Evolutionary conservation across 2,113 vertebrate species (phyloP), one percentile per base, ranked within the genome.

Genomic region (Macaca nemestrina): DNA sequence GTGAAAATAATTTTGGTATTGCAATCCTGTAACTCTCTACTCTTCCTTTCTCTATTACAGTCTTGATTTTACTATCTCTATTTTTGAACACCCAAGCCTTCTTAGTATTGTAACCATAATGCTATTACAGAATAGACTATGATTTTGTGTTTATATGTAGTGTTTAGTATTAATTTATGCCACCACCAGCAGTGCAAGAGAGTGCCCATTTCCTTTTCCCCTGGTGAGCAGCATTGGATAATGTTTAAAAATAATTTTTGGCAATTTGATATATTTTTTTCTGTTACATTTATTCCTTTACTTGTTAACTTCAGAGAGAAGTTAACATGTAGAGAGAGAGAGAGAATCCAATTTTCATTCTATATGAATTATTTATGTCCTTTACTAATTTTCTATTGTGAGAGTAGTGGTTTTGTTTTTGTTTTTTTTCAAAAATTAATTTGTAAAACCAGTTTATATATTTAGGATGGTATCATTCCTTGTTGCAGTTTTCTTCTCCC

Each of bases 81-180:
- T 50, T 94, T 98, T 68, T 97, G 64, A 94, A 85, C 93, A 52
- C 45, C 59, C 25, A 22, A 84, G 68, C 14, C 82, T 97, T 92
- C 82, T 87, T 95, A 84, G 76, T 90, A 43, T 38, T 55, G 3
- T 73, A 82, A 45, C 73, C 23, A 40, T 80, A 67, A 43, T 95
- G 30, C 57, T 91, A 73, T 55, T 70, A 70, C 25, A 68, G 23
- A 59, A 35, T 87, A 93, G 67, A 78, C 67, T 89, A 5, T 94
- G 85, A 40, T 70, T 90, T 95, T 95, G 32, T 88, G 30, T 96
- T 96, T 90, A 12, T 55, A 23, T 50, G 6, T 82, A n/a, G 83
- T 89, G 22, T 92, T 95, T 78, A 81, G 67, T 90, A 79, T 96
- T 93, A 78, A 30, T 88, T 90, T 83, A 87, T 73, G 43, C 17